phyloP scores from a whole-genome alignment of 2,113 vertebrate genomes.

The Delphinapterus leucas region DNA sequence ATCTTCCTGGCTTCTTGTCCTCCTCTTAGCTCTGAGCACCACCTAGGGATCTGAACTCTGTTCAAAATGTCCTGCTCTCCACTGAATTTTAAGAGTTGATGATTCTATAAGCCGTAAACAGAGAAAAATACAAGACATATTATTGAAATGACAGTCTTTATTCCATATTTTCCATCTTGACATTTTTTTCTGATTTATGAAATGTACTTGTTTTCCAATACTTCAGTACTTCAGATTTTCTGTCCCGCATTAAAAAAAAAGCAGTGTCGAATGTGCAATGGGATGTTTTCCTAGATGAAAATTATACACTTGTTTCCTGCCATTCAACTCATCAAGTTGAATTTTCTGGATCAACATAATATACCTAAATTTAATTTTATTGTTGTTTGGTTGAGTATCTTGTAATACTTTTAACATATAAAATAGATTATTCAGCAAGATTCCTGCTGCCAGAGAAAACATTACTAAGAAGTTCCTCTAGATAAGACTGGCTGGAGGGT shows the following conservation, averaged over 20 bases:
- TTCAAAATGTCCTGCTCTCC: neutral
- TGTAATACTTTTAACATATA: conserved; percentile 18
- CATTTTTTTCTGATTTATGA: neutral
- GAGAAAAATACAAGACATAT: neutral
- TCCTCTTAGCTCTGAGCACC: neutral
- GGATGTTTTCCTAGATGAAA: neutral
- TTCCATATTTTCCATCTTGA: neutral
- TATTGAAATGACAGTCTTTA: neutral
- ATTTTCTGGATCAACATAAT: conserved; percentile 54
- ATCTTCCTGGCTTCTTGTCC: neutral
- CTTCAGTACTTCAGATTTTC: neutral
- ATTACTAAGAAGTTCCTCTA: neutral
- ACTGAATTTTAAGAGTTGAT: neutral
- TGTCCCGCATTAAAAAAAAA: neutral
- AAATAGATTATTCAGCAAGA: neutral
- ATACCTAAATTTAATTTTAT: conserved; percentile 54
- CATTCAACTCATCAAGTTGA: neutral
- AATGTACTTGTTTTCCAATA: neutral
- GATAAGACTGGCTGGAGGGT: neutral
- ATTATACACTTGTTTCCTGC: neutral
- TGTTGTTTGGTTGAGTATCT: conserved; percentile 48
- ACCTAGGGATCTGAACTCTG: neutral
- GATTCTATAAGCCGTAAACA: neutral
- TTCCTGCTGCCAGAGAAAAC: neutral
- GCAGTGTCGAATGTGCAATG: neutral